Conservation (phyloP, 1,140 invertebrate genomes). For the Bicyclus anynana region DNA sequence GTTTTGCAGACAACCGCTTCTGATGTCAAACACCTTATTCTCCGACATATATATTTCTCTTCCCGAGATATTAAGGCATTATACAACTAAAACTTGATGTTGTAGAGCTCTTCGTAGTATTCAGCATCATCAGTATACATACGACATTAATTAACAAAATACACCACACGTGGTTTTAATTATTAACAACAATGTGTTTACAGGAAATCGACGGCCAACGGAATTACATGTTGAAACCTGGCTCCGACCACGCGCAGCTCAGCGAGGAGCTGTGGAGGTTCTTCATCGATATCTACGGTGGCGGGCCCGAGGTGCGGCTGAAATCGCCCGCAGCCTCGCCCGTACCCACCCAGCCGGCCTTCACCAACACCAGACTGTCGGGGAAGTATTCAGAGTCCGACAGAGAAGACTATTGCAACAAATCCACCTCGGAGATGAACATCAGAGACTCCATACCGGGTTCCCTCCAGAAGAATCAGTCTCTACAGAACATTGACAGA, state of each 20-base stretch:
- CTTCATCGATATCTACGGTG: conserved; percentile 89
- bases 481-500: conserved; percentile 63
- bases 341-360: not conserved
- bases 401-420: conserved; percentile 58
- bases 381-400: conserved; percentile 61
- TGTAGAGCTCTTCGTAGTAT: no score
- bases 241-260: conserved; percentile 90
- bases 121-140: no score
- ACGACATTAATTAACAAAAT: no score
- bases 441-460: conserved; percentile 40
- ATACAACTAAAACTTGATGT: no score
- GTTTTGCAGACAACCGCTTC: no score
- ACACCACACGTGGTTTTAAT: no score
- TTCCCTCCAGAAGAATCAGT: conserved; percentile 64
- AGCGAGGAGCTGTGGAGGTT: conserved; percentile 92
- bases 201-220: conserved; percentile 59
- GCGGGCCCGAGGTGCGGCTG: conserved; percentile 87
- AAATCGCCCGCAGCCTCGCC: conserved; percentile 36
- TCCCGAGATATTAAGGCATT: no score
- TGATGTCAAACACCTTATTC: no score
- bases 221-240: conserved; percentile 66
- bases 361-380: conserved; percentile 24
- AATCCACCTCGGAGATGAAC: conserved; percentile 59
- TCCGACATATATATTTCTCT: no score
- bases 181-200: no score